Conservation (phyloP, 2,888 invertebrate species). For the Plagodis pulveraria region DNA sequence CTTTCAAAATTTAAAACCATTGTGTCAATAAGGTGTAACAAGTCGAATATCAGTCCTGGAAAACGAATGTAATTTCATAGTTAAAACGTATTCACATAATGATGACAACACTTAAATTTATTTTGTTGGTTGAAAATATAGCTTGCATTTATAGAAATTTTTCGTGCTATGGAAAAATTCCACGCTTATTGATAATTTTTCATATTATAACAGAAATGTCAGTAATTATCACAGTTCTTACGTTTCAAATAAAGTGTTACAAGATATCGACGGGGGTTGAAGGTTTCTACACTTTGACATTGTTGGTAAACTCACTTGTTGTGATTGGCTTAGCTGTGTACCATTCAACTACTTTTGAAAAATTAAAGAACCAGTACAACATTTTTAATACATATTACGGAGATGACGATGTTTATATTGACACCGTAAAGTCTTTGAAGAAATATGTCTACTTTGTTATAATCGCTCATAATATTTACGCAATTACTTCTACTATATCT, state of each 20-base stretch:
- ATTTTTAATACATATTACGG: conserved; percentile 14
- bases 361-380: conserved; percentile 7
- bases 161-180: conserved; percentile 13
- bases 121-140: conserved; percentile 24
- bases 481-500: not conserved
- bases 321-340: conserved; percentile 12
- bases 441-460: conserved; percentile 3
- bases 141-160: conserved; percentile 30
- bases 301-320: conserved; percentile 15
- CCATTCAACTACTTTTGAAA: conserved; percentile 9
- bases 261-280: not conserved
- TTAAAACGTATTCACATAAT: not conserved
- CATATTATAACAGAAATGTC: conserved; percentile 25
- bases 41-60: no score
- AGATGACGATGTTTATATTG: conserved; percentile 2
- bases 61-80: no score
- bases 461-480: not conserved
- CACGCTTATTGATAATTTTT: conserved; percentile 14
- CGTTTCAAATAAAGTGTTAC: not conserved
- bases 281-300: not conserved
- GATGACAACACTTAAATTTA: conserved; percentile 19
- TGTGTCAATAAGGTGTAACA: no score
- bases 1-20: no score
- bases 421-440: conserved; percentile 1
- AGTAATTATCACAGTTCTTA: not conserved